Percentiles rank a stretch among this genome's conserved stretches.
Conservation (phyloP, 2,113 vertebrate genomes). For the Cebus imitator region DNA sequence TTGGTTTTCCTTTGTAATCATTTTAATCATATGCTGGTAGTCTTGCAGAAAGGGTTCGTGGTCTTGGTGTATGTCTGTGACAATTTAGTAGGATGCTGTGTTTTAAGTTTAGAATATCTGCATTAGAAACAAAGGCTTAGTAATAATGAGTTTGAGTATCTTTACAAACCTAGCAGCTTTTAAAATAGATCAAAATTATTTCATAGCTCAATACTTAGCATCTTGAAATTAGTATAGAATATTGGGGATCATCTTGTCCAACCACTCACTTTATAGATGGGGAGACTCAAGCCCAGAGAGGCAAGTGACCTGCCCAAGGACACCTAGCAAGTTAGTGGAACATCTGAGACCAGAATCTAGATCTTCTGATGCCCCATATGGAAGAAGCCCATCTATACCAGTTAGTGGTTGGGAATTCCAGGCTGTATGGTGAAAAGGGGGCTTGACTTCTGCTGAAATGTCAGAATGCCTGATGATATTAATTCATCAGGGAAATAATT, state of each 20-base stretch:
- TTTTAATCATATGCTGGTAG: slow-evolving; percentile 23
- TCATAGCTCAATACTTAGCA: slow-evolving; percentile 19
- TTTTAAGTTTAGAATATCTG: slow-evolving; percentile 8
- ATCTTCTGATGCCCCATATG: not conserved
- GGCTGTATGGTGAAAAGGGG: not conserved
- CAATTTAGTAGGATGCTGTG: not conserved
- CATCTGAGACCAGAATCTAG: not conserved
- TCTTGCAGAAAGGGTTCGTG: slow-evolving; percentile 39
- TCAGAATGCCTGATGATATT: not conserved
- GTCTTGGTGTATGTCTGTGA: not conserved
- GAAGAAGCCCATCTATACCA: not conserved
- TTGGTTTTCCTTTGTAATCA: slow-evolving; percentile 17
- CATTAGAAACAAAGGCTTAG: slow-evolving; percentile 40
- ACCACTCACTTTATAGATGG: slow-evolving; percentile 59
- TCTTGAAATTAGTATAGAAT: slow-evolving; percentile 26
- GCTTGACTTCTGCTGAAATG: not conserved
- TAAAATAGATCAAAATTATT: slow-evolving; percentile 37
- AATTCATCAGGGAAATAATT: not conserved
- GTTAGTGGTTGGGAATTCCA: not conserved
- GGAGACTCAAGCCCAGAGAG: slow-evolving; percentile 50
- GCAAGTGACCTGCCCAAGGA: slow-evolving; percentile 68
- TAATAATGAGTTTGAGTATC: slow-evolving; percentile 28
- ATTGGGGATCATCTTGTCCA: slow-evolving; percentile 74
- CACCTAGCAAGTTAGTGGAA: slow-evolving; percentile 11
- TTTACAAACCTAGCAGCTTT: slow-evolving; percentile 37